Percentiles rank a stretch among this genome's conserved stretches.
These are phyloP conservation scores for Zelleria hepariella DNA, from an alignment of 2,888 invertebrate species.

Conservation along the genomic window DNA sequence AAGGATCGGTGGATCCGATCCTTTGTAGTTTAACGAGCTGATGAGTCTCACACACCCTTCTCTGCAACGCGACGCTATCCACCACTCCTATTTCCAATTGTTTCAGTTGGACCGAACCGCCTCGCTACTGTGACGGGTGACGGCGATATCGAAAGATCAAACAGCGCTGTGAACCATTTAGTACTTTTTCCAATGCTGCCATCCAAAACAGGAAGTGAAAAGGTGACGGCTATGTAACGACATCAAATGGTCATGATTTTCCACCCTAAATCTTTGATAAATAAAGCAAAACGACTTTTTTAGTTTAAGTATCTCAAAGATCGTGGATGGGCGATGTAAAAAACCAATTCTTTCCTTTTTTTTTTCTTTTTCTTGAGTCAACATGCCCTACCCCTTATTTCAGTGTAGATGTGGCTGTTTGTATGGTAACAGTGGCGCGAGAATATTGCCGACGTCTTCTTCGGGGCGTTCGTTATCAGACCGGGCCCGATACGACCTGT, in stretches of 20 bases:
- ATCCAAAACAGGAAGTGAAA: too few species aligned
- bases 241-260: background rate
- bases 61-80: background rate
- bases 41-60: constrained; percentile 26
- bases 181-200: too few species aligned
- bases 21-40: constrained; percentile 47
- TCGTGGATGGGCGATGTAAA: background rate
- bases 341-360: too few species aligned
- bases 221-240: background rate
- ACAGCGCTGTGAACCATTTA: background rate
- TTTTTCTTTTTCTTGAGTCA: background rate
- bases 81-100: constrained; percentile 19
- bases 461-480: background rate
- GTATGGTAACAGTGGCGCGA: background rate
- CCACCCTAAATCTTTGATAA: background rate
- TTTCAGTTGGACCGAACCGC: background rate
- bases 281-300: background rate
- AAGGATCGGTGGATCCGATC: constrained; percentile 30
- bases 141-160: background rate
- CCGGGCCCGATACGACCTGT: too few species aligned
- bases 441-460: background rate
- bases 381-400: background rate
- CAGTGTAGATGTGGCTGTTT: background rate
- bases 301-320: background rate
- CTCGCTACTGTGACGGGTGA: background rate